Conservation (phyloP, 2,797 vertebrate genomes). For the Erethizon dorsatum region DNA sequence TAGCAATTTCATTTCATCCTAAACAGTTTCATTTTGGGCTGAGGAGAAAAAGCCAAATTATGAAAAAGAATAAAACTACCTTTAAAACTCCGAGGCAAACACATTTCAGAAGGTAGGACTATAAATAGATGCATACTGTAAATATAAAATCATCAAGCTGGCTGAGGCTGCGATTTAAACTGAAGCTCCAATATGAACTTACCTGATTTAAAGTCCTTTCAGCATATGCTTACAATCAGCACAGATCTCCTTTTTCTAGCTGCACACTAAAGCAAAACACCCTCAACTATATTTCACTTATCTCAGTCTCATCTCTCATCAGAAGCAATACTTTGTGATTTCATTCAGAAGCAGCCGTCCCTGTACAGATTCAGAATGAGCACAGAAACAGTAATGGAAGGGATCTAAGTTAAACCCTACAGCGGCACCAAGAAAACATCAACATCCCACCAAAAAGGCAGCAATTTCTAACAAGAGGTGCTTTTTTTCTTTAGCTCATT, state of each 20-base stretch:
- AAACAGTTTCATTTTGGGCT: conserved; percentile 71
- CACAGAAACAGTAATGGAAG: conserved; percentile 76
- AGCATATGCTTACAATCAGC: conserved; percentile 53
- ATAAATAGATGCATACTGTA: conserved; percentile 79
- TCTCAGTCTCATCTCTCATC: conserved; percentile 71
- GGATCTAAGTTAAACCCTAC: conserved; percentile 79
- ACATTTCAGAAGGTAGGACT: conserved; percentile 81
- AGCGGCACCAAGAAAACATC: conserved; percentile 82
- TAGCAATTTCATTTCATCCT: conserved; percentile 72
- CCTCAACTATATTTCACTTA: conserved; percentile 70
- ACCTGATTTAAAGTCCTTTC: conserved; percentile 79
- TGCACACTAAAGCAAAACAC: conserved; percentile 70
- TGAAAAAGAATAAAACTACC: conserved; percentile 73
- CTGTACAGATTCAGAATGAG: conserved; percentile 57
- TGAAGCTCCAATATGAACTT: conserved; percentile 76
- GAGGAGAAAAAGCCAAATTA: conserved; percentile 51
- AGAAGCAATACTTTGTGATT: conserved; percentile 75
- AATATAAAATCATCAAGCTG: conserved; percentile 71
- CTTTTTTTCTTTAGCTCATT: conserved; percentile 36
- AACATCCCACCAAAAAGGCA: conserved; percentile 77
- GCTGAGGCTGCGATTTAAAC: conserved; percentile 70
- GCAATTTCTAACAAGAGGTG: conserved; percentile 65
- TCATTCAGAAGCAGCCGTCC: conserved; percentile 79
- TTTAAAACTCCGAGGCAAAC: conserved; percentile 76
- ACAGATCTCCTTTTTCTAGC: conserved; percentile 78